phyloP scores from a whole-genome alignment of 2,888 invertebrate genomes.

The Myopa tessellatipennis region DNA sequence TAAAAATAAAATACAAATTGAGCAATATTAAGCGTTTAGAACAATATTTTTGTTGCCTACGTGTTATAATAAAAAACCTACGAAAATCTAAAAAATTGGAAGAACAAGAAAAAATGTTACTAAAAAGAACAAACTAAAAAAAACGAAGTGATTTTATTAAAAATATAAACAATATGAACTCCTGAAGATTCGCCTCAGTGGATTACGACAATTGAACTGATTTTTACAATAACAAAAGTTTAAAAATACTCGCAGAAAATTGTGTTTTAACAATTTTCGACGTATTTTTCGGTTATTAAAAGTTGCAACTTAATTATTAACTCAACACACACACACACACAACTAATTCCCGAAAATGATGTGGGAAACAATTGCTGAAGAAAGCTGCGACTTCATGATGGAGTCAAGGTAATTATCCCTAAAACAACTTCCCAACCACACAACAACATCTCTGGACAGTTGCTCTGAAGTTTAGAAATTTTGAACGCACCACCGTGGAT shows the following conservation, averaged over 20 bases:
- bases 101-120: constrained; percentile 4
- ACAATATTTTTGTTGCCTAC: neutral
- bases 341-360: constrained; percentile 59
- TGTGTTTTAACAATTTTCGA: constrained; percentile 61
- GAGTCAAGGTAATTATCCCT: constrained; percentile 66
- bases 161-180: constrained; percentile 8
- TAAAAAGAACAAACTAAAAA: no score
- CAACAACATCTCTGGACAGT: neutral
- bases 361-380: constrained; percentile 67
- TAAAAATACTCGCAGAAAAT: constrained; percentile 39
- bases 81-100: neutral
- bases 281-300: constrained; percentile 27
- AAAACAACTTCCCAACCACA: neutral
- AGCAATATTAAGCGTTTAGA: constrained; percentile 4
- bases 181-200: constrained; percentile 24
- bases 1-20: constrained; percentile 10
- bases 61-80: neutral
- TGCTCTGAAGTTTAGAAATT: constrained; percentile 2
- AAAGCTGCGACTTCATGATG: constrained; percentile 61
- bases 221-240: neutral
- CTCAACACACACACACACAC: constrained; percentile 35
- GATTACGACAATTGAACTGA: constrained; percentile 35
- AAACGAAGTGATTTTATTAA: no score
- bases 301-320: constrained; percentile 36
- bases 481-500: constrained; percentile 27